Percentiles rank a stretch among this genome's conserved stretches.
Evolutionary conservation across 1,140 invertebrate species (phyloP).

Genomic region (Bombus soroeensis): DNA sequence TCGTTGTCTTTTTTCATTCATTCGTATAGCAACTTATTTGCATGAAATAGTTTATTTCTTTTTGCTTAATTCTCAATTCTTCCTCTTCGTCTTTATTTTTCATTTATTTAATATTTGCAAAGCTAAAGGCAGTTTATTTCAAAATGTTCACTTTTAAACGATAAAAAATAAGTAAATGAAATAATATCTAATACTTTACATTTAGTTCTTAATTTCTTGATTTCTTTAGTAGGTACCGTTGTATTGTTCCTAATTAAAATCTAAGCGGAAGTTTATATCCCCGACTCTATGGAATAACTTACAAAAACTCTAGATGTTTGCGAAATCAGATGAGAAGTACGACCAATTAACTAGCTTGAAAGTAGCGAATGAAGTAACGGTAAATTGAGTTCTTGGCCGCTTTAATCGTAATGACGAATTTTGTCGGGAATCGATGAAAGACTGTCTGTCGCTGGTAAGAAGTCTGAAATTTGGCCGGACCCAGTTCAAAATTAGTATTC

Average conservation of each 20-base stretch:
- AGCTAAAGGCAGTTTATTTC: no score
- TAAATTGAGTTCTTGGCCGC: not conserved
- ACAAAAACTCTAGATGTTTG: not conserved
- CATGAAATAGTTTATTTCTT: no score
- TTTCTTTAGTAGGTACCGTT: no score
- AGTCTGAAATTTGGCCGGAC: constrained; percentile 60
- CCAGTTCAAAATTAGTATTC: constrained; percentile 76
- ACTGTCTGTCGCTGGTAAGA: constrained; percentile 35
- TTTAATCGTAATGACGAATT: constrained; percentile 12
- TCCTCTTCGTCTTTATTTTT: not conserved
- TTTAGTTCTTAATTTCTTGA: no score
- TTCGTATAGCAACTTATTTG: no score
- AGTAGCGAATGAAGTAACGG: constrained; percentile 3
- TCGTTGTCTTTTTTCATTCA: not conserved
- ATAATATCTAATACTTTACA: no score
- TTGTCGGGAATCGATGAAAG: constrained; percentile 30
- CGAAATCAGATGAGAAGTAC: not conserved
- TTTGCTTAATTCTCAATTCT: not conserved
- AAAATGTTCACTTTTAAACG: no score
- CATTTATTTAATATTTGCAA: not conserved
- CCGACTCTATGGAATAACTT: not conserved
- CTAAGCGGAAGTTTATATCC: not conserved
- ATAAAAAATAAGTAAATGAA: no score
- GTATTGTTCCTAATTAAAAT: not conserved
- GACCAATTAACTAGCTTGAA: not conserved